Percentiles rank a stretch among this genome's conserved stretches.
These are phyloP conservation scores for Sebastiscus albofasciatus DNA, from an alignment of 2,797 vertebrate species.

Conservation along the genomic window DNA sequence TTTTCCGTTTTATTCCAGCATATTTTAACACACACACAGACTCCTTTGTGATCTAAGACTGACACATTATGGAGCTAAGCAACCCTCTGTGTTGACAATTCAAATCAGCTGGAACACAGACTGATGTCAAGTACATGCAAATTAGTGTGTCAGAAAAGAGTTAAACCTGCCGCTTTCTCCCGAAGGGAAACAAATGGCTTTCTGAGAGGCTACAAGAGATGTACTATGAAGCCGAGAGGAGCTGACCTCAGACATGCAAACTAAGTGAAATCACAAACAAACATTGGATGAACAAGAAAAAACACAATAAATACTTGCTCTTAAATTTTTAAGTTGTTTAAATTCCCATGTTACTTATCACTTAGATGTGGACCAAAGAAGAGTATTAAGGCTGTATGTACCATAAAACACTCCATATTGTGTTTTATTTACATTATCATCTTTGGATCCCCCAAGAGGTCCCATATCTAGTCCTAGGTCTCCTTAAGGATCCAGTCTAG, in stretches of 20 bases:
- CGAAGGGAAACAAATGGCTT: constrained; percentile 46
- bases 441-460: neutral
- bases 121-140: constrained; percentile 47
- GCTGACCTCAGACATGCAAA: constrained; percentile 30
- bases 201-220: constrained; percentile 17
- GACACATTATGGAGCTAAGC: constrained; percentile 26
- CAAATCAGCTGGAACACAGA: constrained; percentile 45
- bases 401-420: neutral
- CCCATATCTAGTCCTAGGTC: neutral
- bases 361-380: neutral
- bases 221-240: neutral
- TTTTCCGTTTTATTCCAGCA: constrained; percentile 36
- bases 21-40: constrained; percentile 9
- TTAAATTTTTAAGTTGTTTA: neutral
- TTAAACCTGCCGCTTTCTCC: constrained; percentile 30
- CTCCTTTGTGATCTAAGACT: constrained; percentile 31
- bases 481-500: neutral
- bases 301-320: neutral
- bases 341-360: neutral
- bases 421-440: neutral
- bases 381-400: neutral
- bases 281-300: neutral
- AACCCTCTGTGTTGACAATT: constrained; percentile 32
- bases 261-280: constrained; percentile 24
- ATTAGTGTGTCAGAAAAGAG: constrained; percentile 38